Evolutionary conservation across 2,113 vertebrate genomes (phyloP), one percentile per base, ranked within the genome.

Genomic region (Cyphomyrus plagiostoma): DNA sequence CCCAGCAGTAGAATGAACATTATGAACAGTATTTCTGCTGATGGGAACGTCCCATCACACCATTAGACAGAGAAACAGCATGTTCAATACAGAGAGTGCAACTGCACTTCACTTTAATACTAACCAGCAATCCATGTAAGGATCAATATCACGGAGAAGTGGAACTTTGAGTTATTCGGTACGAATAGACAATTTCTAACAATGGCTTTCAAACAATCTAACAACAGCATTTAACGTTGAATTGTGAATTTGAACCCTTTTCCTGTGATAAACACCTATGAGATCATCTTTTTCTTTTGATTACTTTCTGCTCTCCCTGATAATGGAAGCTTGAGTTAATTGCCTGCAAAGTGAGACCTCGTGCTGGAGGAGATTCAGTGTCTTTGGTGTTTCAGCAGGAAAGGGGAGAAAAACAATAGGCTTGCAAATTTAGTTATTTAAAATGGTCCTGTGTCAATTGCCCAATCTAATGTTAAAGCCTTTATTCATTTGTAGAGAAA

Each of bases 401-500:
- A 53, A 56, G 53, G 45, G n/a, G 45, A 56, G 58, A 89, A 77
- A 77, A 74, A 74, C 26, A 74, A 74, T 17, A 74, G 86, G 88
- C 88, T 91, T 89, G 86, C 91, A 86, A 87, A 70, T 70, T 13
- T n/a, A 91, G 80, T 58, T 86, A 87, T 74, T 87, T 92, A 91
- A 90, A 92, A 92, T 92, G 86, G 90, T 77, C 11, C 19, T 89
- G 83, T 10, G 89, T 89, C 56, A 50, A 1, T 50, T 42, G 30
- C 17, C 74, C 26, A 45, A 70, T 46, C 49, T 58, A 49, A 19
- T 58, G 48, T 84, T 50, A 88, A 58, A 88, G 45, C 83, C 50
- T 21, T 42, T 90, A 56, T 84, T 91, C 82, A 87, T 90, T 91
- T 88, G 88, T 52, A 42, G 80, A 48, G 83, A 85, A 84, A 56